Percentiles rank a stretch among this genome's conserved stretches.
phyloP scores from a whole-genome alignment of 2,888 invertebrate genomes.

The Stratiomys singularior region DNA sequence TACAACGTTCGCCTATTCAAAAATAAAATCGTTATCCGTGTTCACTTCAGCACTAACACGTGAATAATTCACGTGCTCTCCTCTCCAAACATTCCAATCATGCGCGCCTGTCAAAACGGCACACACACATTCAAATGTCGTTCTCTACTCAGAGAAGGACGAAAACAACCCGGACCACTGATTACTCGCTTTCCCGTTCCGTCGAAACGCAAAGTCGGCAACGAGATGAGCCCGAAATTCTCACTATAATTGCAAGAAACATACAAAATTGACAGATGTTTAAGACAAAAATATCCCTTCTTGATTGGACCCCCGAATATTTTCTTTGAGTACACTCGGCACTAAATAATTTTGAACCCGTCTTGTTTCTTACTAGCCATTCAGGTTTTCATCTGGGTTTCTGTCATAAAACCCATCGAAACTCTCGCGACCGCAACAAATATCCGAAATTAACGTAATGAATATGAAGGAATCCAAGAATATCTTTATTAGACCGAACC shows the following conservation, averaged over 20 bases:
- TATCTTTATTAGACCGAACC: not conserved
- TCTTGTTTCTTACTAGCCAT: not conserved
- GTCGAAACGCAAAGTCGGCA: not conserved
- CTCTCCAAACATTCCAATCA: not conserved
- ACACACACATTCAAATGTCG: not conserved
- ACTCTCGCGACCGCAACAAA: not conserved
- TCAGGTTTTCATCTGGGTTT: not conserved
- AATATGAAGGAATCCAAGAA: not conserved
- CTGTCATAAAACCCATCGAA: not conserved
- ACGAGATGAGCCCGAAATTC: not conserved
- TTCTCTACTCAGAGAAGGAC: not conserved
- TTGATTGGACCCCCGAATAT: not conserved
- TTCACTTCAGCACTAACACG: not conserved
- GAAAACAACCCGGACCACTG: not conserved
- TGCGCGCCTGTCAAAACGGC: not conserved
- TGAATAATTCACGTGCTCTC: conserved; percentile 37
- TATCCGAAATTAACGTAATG: not conserved
- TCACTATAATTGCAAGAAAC: not conserved
- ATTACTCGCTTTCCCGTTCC: not conserved
- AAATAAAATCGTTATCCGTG: no score
- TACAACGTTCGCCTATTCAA: no score
- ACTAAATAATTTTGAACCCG: not conserved
- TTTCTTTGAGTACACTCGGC: no score
- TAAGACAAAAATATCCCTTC: not conserved
- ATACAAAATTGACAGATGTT: conserved; percentile 13